Base-by-base conservation (phyloP, 1,140 invertebrate genomes). In the Elymnias hypermnestra region DNA sequence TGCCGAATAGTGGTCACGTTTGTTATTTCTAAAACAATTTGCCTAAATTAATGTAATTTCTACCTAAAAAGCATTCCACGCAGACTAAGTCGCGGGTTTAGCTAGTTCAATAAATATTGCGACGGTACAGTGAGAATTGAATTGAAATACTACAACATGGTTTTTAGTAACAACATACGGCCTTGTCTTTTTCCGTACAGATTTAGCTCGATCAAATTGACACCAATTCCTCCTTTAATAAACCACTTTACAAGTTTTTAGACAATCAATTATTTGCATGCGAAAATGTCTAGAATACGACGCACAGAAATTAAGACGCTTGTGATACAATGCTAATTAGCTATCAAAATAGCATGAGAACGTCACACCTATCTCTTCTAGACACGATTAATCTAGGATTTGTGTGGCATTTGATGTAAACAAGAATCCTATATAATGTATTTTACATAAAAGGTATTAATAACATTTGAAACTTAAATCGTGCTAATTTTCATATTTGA, bases 201-300 rank as follows among this genome's bases (percentile, higher is more conserved):
- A n/a, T n/a, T n/a, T n/a, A n/a, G n/a, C n/a, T n/a, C n/a, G n/a
- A n/a, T n/a, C n/a, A n/a, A n/a, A n/a, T n/a, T n/a, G n/a, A n/a
- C n/a, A n/a, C n/a, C n/a, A n/a, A n/a, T n/a, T 25, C 23, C 9
- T 8, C 7, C 9, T 8, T 2, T 8, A 12, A 10, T 12, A 10
- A 29, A 29, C 26, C 26, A 29, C 26, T 29, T 29, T 29, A 29
- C 26, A 29, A 29, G 10, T 29, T 29, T 29, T 13, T n/a, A 13
- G 10, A 29, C 26, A 29, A 29, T 13, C 4, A 28, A 28, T 7
- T 7, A 29, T 12, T 29, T 2, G 10, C 13, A 29, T 13, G 10
- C 26, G 13, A 29, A 29, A 12, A 2, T 28, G 5, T 29, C 9
- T 12, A 12, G 8, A 26, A 12, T 29, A 12, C 13, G 9, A 4